Base-by-base conservation (phyloP, 2,888 invertebrate species). In the Hydropsyche betteni region DNA sequence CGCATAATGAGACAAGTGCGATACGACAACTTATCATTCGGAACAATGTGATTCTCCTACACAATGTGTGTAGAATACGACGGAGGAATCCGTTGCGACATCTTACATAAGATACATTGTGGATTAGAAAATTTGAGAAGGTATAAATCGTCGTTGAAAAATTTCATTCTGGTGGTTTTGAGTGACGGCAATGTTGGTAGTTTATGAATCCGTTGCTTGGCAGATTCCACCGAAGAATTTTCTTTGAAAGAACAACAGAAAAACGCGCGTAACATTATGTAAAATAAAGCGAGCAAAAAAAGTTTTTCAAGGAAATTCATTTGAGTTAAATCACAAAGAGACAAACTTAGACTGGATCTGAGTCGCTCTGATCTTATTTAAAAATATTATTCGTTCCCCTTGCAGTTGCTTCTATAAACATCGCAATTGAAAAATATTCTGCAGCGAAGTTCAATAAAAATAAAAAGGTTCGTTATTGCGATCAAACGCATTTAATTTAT, bases 241-340 rank as follows among this genome's bases (percentile, higher is more conserved):
- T 16, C 16, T 24, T 58, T 24, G 34, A 64, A 64, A 10, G 34
- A 64, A 64, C 33, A 8, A 64, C 8, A 36, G 34, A 36, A 64
- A 36, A 34, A 55, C 14, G 58, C n/a, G 58, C 8, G 14, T 8
- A 10, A 24, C 36, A 33, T 64, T 64, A 36, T 36, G 64, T 64
- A 64, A 64, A 64, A 64, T 64, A 36, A 64, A 64, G 64, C 64
- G 64, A 64, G 36, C 64, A 34, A 64, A 64, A 64, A 64, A 64
- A 36, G 34, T 64, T 64, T 44, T 44, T 36, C 64, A 10, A 34
- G 64, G 51, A 70, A 70, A 70, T 53, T 70, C 70, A 70, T 70
- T 70, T 70, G 50, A 70, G 52, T 70, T 70, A 70, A 70, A 70
- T 70, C 53, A 53, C 70, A 70, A 53, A 51, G 70, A 53, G 53